Percentiles rank a stretch among this genome's conserved stretches.
Conservation (phyloP, 2,797 vertebrate species). For the Vultur gryphus region DNA sequence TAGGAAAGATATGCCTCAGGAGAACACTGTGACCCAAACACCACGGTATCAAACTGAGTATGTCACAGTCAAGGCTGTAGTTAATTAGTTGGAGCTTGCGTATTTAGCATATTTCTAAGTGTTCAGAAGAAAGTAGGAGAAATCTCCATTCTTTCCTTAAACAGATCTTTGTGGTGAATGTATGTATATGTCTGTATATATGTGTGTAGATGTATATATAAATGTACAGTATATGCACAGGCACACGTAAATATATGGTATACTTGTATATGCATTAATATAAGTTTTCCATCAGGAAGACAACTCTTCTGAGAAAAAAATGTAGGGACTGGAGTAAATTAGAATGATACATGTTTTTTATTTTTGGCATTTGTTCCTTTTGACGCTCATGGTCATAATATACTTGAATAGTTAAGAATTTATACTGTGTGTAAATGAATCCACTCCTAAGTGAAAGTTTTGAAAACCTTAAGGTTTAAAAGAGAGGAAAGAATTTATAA, state of each 20-base stretch:
- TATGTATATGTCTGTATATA: background rate
- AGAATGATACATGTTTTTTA: background rate
- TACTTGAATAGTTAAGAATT: background rate
- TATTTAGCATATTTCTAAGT: background rate
- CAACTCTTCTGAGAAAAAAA: background rate
- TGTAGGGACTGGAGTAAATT: background rate
- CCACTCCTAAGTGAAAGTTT: conserved; percentile 24
- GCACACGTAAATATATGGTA: accelerated
- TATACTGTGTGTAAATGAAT: background rate
- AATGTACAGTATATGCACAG: background rate
- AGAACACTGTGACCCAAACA: background rate
- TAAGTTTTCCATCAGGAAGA: background rate
- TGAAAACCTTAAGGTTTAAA: conserved; percentile 29
- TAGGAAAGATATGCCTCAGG: background rate
- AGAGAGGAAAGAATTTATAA: conserved; percentile 39
- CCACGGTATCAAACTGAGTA: background rate
- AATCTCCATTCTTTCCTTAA: background rate
- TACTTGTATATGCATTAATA: background rate
- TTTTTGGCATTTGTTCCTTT: background rate
- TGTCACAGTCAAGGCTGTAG: background rate
- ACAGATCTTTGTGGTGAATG: background rate
- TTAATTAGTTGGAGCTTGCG: background rate
- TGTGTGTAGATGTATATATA: background rate
- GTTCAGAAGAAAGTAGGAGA: background rate
- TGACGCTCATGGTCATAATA: background rate